Conservation (phyloP, 2,797 vertebrate species). For the Xiphorhynchus erythropygius region DNA sequence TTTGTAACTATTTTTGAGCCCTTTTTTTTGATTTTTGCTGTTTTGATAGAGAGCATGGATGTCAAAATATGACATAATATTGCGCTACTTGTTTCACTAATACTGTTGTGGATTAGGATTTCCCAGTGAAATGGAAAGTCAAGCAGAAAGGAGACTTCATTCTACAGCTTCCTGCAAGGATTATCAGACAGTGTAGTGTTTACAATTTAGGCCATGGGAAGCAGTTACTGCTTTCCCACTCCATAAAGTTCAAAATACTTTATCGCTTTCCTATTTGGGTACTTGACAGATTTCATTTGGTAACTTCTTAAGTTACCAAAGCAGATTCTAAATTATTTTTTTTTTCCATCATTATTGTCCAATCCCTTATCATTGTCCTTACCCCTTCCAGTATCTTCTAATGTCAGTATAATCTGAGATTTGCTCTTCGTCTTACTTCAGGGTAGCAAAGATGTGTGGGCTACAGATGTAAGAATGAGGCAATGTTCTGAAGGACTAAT, state of each 20-base stretch:
- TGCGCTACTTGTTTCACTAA: background rate
- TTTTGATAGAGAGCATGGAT: background rate
- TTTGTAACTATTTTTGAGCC: background rate
- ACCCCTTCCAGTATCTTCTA: background rate
- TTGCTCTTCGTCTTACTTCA: background rate
- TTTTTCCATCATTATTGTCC: background rate
- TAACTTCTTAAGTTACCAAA: background rate
- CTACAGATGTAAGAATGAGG: background rate
- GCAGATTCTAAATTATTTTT: background rate
- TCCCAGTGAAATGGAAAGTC: background rate
- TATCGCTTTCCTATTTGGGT: background rate
- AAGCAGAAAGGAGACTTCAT: background rate
- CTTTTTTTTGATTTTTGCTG: accelerated
- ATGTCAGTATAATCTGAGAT: background rate
- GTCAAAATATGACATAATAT: background rate
- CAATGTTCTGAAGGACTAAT: background rate
- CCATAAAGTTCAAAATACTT: background rate
- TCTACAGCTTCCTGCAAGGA: background rate
- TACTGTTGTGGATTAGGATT: background rate
- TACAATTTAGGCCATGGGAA: background rate
- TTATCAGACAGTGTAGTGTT: background rate
- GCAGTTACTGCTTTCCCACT: background rate
- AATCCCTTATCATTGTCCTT: background rate
- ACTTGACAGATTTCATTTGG: background rate
- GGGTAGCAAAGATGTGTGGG: background rate